Percentiles rank a stretch among this genome's conserved stretches.
These are phyloP conservation scores for Archaeoteleia sp. DNA, from an alignment of 2,888 invertebrate species.

Conservation along the genomic window DNA sequence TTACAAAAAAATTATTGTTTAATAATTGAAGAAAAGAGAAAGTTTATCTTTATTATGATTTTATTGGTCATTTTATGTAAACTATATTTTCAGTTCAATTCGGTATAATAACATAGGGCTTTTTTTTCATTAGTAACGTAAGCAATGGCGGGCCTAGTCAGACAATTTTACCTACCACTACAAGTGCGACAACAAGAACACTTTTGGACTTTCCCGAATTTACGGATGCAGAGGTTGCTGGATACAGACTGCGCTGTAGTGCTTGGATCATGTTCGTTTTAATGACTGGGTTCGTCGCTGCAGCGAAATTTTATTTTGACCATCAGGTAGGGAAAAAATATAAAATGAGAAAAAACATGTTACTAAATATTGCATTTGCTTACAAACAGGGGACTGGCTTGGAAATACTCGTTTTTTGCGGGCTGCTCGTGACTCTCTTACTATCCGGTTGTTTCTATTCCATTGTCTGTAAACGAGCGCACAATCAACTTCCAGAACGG, in stretches of 20 bases:
- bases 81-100: too few relatives aligned
- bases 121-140: slow-evolving; percentile 60
- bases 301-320: slow-evolving; percentile 84
- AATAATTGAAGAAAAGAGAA: too few relatives aligned
- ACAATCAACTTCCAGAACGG: slow-evolving; percentile 55
- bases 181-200: slow-evolving; percentile 61
- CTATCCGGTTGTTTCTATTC: slow-evolving; percentile 68
- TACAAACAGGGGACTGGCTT: slow-evolving; percentile 76
- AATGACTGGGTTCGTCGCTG: slow-evolving; percentile 82
- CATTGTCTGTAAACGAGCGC: slow-evolving; percentile 62
- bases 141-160: slow-evolving; percentile 65
- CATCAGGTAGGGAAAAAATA: slow-evolving; percentile 77
- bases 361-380: too few relatives aligned
- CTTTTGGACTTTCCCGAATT: slow-evolving; percentile 80
- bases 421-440: slow-evolving; percentile 66
- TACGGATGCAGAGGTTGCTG: slow-evolving; percentile 79
- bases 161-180: slow-evolving; percentile 58
- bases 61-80: neutral
- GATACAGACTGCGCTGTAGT: slow-evolving; percentile 78
- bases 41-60: too few relatives aligned
- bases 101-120: too few relatives aligned
- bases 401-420: slow-evolving; percentile 79
- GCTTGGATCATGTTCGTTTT: slow-evolving; percentile 84
- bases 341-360: too few relatives aligned
- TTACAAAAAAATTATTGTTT: too few relatives aligned